phyloP scores from a whole-genome alignment of 1,140 invertebrate species.

The Aphidius ervi region DNA sequence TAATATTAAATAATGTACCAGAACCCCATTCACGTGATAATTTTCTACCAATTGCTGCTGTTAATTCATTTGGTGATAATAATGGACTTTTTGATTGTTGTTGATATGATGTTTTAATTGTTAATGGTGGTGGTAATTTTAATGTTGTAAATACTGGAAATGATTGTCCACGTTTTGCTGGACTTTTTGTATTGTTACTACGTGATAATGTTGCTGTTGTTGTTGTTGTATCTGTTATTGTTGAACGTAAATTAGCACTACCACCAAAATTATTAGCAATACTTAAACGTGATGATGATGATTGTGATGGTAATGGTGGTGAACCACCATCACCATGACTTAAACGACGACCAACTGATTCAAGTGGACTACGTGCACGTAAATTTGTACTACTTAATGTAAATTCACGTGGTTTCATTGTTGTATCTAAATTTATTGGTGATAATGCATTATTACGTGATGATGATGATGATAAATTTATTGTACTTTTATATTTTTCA shows the following conservation, averaged over 20 bases:
- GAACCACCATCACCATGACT: conserved; percentile 49
- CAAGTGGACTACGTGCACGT: conserved; percentile 45
- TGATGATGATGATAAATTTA: conserved; percentile 41
- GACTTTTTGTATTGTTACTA: conserved; percentile 39
- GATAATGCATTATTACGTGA: conserved; percentile 32
- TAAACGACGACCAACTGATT: conserved; percentile 46
- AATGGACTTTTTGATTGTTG: conserved; percentile 42
- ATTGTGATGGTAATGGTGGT: conserved; percentile 29
- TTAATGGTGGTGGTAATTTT: conserved; percentile 31
- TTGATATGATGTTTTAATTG: conserved; percentile 1
- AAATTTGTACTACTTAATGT: conserved; percentile 50
- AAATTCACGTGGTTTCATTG: conserved; percentile 47
- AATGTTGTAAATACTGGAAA: conserved; percentile 49
- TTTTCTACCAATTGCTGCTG: conserved; percentile 44
- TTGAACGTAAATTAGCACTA: conserved; percentile 39
- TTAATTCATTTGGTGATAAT: conserved; percentile 48
- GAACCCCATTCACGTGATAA: conserved; percentile 49
- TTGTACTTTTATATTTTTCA: conserved; percentile 47
- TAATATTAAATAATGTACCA: conserved; percentile 39
- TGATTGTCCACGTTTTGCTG: conserved; percentile 49
- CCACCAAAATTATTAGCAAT: conserved; percentile 31
- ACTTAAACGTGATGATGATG: conserved; percentile 26
- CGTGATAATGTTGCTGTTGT: conserved; percentile 18
- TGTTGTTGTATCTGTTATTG: conserved; percentile 32
- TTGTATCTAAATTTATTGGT: conserved; percentile 39